phyloP scores from a whole-genome alignment of 2,888 invertebrate species.

The Phanerotoma sp. region DNA sequence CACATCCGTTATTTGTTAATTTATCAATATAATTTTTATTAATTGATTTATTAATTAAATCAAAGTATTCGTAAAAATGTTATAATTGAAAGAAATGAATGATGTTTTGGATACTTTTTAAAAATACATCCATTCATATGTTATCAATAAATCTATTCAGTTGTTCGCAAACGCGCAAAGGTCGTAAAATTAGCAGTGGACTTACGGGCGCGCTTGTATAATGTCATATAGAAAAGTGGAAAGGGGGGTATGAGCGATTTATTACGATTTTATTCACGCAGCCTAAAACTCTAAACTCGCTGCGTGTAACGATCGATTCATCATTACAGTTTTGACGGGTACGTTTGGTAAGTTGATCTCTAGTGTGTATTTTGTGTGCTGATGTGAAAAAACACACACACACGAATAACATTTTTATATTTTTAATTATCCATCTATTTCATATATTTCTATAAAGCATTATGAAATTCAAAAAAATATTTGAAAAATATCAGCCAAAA shows the following conservation, averaged over 20 bases:
- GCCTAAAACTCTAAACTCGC: constrained; percentile 42
- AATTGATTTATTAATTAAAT: too few species aligned
- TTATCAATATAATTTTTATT: too few species aligned
- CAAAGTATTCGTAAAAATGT: too few species aligned
- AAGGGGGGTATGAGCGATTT: constrained; percentile 34
- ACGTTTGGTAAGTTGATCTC: constrained; percentile 44
- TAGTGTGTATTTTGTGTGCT: neutral
- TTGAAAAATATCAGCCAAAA: too few species aligned
- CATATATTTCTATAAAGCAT: too few species aligned
- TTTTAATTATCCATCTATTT: constrained; percentile 35
- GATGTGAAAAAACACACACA: too few species aligned
- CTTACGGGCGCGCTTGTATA: constrained; percentile 5
- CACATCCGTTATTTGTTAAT: too few species aligned
- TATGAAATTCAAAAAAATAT: too few species aligned
- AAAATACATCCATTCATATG: constrained; percentile 4
- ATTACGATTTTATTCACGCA: constrained; percentile 41
- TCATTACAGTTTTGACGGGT: constrained; percentile 51
- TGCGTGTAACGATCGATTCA: constrained; percentile 47
- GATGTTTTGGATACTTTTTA: neutral
- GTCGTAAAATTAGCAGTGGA: constrained; percentile 9
- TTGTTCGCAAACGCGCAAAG: constrained; percentile 12
- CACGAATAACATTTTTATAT: too few species aligned
- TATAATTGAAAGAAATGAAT: neutral
- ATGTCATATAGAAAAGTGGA: neutral
- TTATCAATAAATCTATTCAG: constrained; percentile 9